A percentile compares a stretch with the other conserved stretches of the same genome.
Conservation (phyloP, 1,140 invertebrate species). For the Psilanteris sp. region DNA sequence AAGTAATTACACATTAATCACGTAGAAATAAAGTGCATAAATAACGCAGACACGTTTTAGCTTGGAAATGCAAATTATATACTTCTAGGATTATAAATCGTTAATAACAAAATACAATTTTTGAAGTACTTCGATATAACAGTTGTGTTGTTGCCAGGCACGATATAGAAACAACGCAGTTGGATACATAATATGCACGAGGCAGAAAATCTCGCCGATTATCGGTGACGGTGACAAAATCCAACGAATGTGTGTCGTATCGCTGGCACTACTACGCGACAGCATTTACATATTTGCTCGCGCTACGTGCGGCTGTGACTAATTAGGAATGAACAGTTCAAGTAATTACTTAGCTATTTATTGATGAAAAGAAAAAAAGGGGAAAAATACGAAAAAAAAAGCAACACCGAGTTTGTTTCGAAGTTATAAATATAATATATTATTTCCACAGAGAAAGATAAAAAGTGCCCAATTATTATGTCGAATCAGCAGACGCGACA, state of each 20-base stretch:
- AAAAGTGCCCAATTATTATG: too few relatives aligned
- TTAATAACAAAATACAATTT: too few relatives aligned
- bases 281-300: slow-evolving; percentile 61
- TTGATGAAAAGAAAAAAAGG: too few relatives aligned
- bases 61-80: too few relatives aligned
- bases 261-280: slow-evolving; percentile 52
- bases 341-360: slow-evolving; percentile 54
- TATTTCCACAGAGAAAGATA: background rate
- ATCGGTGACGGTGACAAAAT: slow-evolving; percentile 62
- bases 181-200: slow-evolving; percentile 59
- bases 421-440: slow-evolving; percentile 3
- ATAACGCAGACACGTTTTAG: too few relatives aligned
- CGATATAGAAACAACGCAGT: slow-evolving; percentile 53
- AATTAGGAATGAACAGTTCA: slow-evolving; percentile 44
- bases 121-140: too few relatives aligned
- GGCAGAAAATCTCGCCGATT: slow-evolving; percentile 58
- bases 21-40: too few relatives aligned
- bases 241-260: slow-evolving; percentile 60
- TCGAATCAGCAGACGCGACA: slow-evolving; percentile 11
- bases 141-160: slow-evolving; percentile 51
- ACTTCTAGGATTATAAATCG: too few relatives aligned
- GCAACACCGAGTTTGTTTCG: slow-evolving; percentile 8
- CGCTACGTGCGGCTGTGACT: slow-evolving; percentile 52
- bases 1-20: too few relatives aligned
- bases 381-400: too few relatives aligned